Conservation (phyloP, 2,797 vertebrate genomes). For the Acrocephalus scirpaceus region DNA sequence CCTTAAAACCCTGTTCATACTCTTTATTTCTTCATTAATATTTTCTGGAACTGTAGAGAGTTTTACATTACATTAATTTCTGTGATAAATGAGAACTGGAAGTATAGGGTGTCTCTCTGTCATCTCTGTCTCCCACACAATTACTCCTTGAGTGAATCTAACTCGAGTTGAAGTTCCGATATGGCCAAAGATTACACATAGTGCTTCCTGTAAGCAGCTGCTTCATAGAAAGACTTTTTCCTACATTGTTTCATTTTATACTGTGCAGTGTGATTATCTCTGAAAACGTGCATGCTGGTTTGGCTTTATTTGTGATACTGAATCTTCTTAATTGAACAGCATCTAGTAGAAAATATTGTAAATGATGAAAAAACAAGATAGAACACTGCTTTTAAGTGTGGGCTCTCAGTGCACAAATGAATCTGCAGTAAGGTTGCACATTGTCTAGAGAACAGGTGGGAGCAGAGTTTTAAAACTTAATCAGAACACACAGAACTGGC, state of each 20-base stretch:
- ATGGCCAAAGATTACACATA: neutral
- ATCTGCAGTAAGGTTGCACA: neutral
- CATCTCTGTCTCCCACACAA: neutral
- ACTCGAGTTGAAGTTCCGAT: neutral
- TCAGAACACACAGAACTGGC: neutral
- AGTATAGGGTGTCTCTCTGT: neutral
- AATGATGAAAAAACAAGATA: neutral
- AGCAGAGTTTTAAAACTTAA: neutral
- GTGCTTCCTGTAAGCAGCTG: conserved; percentile 32
- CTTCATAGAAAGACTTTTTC: neutral
- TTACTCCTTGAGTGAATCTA: neutral
- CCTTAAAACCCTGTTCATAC: neutral
- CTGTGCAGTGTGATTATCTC: neutral
- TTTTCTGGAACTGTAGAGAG: neutral
- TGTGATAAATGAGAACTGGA: neutral
- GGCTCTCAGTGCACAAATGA: neutral
- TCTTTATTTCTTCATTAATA: neutral
- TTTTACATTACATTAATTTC: neutral
- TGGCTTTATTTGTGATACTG: neutral
- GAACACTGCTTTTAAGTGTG: neutral
- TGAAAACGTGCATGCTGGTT: neutral
- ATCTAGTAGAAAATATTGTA: neutral
- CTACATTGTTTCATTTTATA: neutral
- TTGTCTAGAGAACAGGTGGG: neutral
- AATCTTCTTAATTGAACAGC: neutral